A percentile compares a stretch with the other conserved stretches of the same genome.
These are phyloP conservation scores for Trachymyrmex septentrionalis DNA, from an alignment of 1,140 invertebrate species.

Conservation along the genomic window DNA sequence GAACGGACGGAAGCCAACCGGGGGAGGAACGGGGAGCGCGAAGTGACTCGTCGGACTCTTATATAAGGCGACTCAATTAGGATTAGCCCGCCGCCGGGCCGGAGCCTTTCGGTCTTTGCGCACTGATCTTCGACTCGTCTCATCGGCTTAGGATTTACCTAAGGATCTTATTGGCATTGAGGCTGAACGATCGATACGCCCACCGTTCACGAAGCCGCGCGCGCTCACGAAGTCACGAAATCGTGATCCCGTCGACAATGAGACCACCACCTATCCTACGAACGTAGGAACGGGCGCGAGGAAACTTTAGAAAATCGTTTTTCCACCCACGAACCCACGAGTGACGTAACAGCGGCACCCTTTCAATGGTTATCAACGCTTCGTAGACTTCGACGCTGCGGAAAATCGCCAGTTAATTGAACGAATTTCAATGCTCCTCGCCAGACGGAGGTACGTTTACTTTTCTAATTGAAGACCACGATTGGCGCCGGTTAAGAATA, in stretches of 20 bases:
- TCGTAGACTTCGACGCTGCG: constrained; percentile 2
- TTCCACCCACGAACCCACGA: neutral
- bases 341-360: constrained; percentile 39
- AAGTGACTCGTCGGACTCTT: constrained; percentile 75
- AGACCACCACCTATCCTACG: constrained; percentile 62
- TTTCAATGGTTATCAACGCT: constrained; percentile 11
- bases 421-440: constrained; percentile 43
- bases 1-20: constrained; percentile 4
- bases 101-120: constrained; percentile 78
- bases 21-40: constrained; percentile 42
- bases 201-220: constrained; percentile 70
- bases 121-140: constrained; percentile 80
- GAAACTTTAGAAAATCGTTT: constrained; percentile 70
- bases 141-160: constrained; percentile 83
- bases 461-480: constrained; percentile 50
- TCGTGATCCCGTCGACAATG: constrained; percentile 75
- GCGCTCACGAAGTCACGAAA: constrained; percentile 76
- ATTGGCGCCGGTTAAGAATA: constrained; percentile 20
- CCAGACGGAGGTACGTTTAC: constrained; percentile 33
- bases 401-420: constrained; percentile 45
- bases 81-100: constrained; percentile 79
- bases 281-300: constrained; percentile 18
- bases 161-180: constrained; percentile 81
- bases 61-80: constrained; percentile 84
- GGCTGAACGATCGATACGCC: constrained; percentile 75